phyloP scores from a whole-genome alignment of 2,113 vertebrate species.

The Siniperca knerii region DNA sequence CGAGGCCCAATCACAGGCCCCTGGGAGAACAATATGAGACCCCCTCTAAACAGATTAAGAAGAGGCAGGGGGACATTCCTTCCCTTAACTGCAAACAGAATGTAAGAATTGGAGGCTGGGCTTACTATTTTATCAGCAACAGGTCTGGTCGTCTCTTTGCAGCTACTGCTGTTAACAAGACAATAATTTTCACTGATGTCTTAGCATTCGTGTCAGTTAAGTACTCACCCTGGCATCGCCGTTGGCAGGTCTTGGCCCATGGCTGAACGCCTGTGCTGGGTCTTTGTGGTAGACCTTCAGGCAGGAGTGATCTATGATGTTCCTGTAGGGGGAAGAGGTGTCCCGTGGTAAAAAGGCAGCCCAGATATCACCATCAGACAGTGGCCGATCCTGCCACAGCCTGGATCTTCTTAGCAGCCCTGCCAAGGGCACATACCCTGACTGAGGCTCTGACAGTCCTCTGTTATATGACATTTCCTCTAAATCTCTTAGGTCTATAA shows the following conservation, averaged over 20 bases:
- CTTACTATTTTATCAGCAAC: conserved; percentile 17
- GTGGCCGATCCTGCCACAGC: conserved; percentile 48
- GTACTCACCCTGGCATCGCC: conserved; percentile 94
- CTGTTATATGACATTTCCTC: conserved; percentile 59
- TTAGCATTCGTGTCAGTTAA: not conserved
- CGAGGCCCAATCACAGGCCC: conserved; percentile 41
- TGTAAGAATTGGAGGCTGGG: conserved; percentile 37
- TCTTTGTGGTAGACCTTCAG: conserved; percentile 99
- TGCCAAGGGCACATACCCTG: conserved; percentile 57
- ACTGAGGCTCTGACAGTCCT: conserved; percentile 32
- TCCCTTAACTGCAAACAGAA: conserved; percentile 64
- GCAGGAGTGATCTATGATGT: conserved; percentile 95
- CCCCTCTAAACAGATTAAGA: conserved; percentile 72
- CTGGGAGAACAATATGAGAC: conserved; percentile 71
- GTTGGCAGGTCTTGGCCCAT: conserved; percentile 89
- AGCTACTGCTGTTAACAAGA: conserved; percentile 41
- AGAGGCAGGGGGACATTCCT: conserved; percentile 76
- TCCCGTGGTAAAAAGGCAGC: conserved; percentile 45
- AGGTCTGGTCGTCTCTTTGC: conserved; percentile 28
- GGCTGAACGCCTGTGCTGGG: conserved; percentile 94
- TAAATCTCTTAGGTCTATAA: conserved; percentile 33
- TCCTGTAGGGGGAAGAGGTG: conserved; percentile 86
- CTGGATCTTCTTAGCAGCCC: conserved; percentile 36
- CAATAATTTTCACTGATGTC: not conserved
- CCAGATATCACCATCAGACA: conserved; percentile 75